phyloP scores from a whole-genome alignment of 2,888 invertebrate genomes.

The Eulithis prunata region DNA sequence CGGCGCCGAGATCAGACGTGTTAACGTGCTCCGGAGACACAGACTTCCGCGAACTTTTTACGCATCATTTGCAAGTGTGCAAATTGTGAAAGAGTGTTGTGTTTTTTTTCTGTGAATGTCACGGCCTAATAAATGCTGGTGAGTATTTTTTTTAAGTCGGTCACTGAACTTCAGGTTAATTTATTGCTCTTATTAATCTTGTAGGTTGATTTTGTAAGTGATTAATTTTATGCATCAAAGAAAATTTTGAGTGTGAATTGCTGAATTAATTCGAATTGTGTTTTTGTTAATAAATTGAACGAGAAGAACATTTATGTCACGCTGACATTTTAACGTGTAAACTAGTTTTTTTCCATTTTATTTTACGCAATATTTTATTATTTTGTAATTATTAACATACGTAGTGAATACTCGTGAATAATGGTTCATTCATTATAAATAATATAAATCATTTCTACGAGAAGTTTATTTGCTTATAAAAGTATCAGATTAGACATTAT shows the following conservation, averaged over 20 bases:
- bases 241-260: conserved; percentile 14
- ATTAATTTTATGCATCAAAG: conserved; percentile 29
- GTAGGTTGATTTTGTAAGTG: conserved; percentile 3
- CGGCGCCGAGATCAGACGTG: conserved; percentile 30
- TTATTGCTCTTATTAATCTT: conserved; percentile 16
- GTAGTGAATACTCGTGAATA: no score
- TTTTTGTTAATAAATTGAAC: conserved; percentile 19
- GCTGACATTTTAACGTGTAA: conserved; percentile 14
- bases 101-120: conserved; percentile 37
- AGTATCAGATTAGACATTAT: no score
- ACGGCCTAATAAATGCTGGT: conserved; percentile 37
- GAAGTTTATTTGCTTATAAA: no score
- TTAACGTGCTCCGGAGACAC: not conserved
- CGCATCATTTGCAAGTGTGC: conserved; percentile 39
- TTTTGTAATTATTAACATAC: not conserved
- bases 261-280: conserved; percentile 11
- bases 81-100: conserved; percentile 40
- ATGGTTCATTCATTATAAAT: no score
- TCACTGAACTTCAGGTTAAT: conserved; percentile 28
- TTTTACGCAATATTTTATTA: not conserved
- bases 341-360: not conserved
- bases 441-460: no score
- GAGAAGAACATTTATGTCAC: conserved; percentile 7
- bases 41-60: conserved; percentile 41
- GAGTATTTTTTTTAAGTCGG: conserved; percentile 32